Base-by-base conservation (phyloP, 1,140 invertebrate species). In the Zaprionus gabonicus region DNA sequence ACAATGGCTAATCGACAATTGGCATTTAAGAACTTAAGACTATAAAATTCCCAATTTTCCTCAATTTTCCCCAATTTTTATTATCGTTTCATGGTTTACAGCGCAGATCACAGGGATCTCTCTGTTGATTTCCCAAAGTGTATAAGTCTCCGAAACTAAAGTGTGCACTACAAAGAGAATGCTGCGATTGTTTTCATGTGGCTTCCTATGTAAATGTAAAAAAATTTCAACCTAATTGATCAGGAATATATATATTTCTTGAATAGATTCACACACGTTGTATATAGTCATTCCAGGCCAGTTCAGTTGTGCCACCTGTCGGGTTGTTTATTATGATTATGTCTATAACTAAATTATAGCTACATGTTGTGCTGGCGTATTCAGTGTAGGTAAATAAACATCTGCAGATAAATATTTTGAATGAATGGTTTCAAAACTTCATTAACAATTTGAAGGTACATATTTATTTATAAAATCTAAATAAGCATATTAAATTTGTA, bases 281-380 rank as follows among this genome's bases (percentile, higher is more conserved):
- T 17, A 17, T 17, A 46, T 9, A 46, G 5, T n/a, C 41, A 46
- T 17, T 46, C 9, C 31, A 34, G 9, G 31, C 31, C 9, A 9
- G 0, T 46, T 7, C 41, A 46, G 41, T 10, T 46, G 41, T 20
- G 7, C 7, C 41, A 46, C 41, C 41, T 46, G 41, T 46, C n/a
- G n/a, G n/a, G 0, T 46, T 46, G 41, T 46, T 46, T 46, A 46
- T 46, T 46, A 46, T 46, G 41, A 46, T 46, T 17, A 46, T 46
- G 41, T 46, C 41, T 20, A 46, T 17, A 46, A 46, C n/a, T 46
- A 46, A 46, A 46, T 46, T 46, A 46, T 46, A 46, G 41, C 41
- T 17, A 1, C 41, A 9, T 17, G n/a, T 1, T 17, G 6, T 20
- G 7, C 41, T 17, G 41, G n/a, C n/a, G 41, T 46, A 17, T 17